Conservation (phyloP, 2,797 vertebrate species). For the Lophius americanus region DNA sequence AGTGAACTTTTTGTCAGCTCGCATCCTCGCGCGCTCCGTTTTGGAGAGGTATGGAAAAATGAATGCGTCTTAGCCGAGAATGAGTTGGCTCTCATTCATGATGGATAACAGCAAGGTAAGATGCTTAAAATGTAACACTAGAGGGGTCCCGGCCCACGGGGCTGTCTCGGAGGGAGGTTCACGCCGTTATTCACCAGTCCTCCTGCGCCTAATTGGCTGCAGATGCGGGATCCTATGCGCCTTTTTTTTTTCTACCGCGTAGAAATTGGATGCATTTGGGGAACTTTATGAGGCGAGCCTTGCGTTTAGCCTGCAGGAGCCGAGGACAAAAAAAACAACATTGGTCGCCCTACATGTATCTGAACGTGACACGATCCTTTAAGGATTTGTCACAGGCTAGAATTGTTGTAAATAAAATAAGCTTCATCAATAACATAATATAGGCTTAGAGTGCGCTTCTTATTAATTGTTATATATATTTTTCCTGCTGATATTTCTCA, state of each 20-base stretch:
- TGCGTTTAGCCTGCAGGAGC: slow-evolving; percentile 68
- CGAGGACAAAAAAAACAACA: slow-evolving; percentile 33
- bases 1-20: neutral
- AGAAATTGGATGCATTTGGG: slow-evolving; percentile 82
- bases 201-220: slow-evolving; percentile 83
- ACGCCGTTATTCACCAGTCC: slow-evolving; percentile 81
- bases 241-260: slow-evolving; percentile 67
- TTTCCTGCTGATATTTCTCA: neutral
- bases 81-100: slow-evolving; percentile 65
- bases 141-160: slow-evolving; percentile 80
- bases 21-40: slow-evolving; percentile 1
- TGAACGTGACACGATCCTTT: slow-evolving; percentile 58
- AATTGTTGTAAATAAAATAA: slow-evolving; percentile 10
- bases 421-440: neutral
- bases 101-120: slow-evolving; percentile 81
- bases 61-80: slow-evolving; percentile 48
- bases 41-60: neutral
- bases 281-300: slow-evolving; percentile 79
- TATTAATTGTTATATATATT: neutral
- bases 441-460: too few species aligned
- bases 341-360: slow-evolving; percentile 43
- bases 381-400: slow-evolving; percentile 48
- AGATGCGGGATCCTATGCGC: slow-evolving; percentile 81
- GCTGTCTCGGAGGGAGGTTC: slow-evolving; percentile 80
- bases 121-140: slow-evolving; percentile 85